Conservation (phyloP, 1,140 invertebrate species). For the Pseudomyrmex dendroicus region DNA sequence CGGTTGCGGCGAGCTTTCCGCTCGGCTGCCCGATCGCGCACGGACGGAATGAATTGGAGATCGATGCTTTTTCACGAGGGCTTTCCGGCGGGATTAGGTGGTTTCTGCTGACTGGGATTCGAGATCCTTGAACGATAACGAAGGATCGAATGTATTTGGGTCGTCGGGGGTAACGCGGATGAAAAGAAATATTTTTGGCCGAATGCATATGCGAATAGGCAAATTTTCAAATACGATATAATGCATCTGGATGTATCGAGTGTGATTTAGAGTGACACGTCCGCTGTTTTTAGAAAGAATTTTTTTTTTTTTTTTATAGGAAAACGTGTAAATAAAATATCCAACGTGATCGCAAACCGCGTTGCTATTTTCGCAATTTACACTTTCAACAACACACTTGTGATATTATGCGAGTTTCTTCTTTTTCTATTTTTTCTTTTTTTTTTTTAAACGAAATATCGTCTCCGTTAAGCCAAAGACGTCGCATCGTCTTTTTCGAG, state of each 20-base stretch:
- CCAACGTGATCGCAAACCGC: not conserved
- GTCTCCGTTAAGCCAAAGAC: not conserved
- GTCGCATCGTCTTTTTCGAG: conserved; percentile 25
- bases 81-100: conserved; percentile 49
- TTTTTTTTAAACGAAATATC: conserved; percentile 16
- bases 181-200: conserved; percentile 3
- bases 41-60: conserved; percentile 55
- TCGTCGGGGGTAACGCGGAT: conserved; percentile 16
- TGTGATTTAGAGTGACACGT: not conserved
- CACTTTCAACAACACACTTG: not conserved
- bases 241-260: not conserved
- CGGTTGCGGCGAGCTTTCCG: conserved; percentile 40
- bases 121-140: conserved; percentile 52
- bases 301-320: not conserved
- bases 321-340: not conserved
- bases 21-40: conserved; percentile 26
- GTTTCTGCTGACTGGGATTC: conserved; percentile 52
- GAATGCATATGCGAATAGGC: no score
- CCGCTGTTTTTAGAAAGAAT: not conserved
- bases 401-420: not conserved
- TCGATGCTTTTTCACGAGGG: conserved; percentile 56
- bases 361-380: no score
- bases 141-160: conserved; percentile 48
- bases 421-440: not conserved
- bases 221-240: not conserved